Percentiles rank a stretch among this genome's conserved stretches.
phyloP scores from a whole-genome alignment of 2,113 vertebrate species.

The Brachyistius frenatus region DNA sequence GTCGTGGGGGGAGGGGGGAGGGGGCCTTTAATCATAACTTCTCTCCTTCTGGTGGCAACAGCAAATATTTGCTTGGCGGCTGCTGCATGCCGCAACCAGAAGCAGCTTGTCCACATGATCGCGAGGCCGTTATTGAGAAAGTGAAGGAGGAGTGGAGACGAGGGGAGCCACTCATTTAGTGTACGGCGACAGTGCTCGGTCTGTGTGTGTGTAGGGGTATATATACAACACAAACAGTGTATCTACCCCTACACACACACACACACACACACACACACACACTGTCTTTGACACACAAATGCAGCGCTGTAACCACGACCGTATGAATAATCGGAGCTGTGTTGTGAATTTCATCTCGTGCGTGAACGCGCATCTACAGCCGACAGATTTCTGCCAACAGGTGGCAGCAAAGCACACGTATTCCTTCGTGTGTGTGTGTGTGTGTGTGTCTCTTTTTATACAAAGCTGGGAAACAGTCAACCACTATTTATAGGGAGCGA shows the following conservation, averaged over 20 bases:
- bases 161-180: conserved; percentile 24
- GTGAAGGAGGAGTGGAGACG: background rate
- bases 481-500: conserved; percentile 56
- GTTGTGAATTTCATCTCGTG: background rate
- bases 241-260: no score
- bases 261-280: conserved; percentile 3
- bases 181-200: conserved; percentile 74
- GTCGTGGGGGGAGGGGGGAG: background rate
- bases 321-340: conserved; percentile 2
- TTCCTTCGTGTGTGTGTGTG: background rate
- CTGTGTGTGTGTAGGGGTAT: conserved; percentile 56
- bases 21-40: background rate
- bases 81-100: conserved; percentile 16
- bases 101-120: conserved; percentile 12
- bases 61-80: conserved; percentile 53
- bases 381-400: conserved; percentile 74
- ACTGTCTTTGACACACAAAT: conserved; percentile 18
- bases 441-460: conserved; percentile 20
- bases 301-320: conserved; percentile 1
- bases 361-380: background rate
- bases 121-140: conserved; percentile 18
- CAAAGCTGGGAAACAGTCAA: conserved; percentile 53
- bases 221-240: no score
- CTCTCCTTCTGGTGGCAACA: conserved; percentile 44
- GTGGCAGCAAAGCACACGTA: conserved; percentile 85